These are phyloP conservation scores for Teleiodes luculella DNA, from an alignment of 2,888 invertebrate genomes.

Conservation along the genomic window DNA sequence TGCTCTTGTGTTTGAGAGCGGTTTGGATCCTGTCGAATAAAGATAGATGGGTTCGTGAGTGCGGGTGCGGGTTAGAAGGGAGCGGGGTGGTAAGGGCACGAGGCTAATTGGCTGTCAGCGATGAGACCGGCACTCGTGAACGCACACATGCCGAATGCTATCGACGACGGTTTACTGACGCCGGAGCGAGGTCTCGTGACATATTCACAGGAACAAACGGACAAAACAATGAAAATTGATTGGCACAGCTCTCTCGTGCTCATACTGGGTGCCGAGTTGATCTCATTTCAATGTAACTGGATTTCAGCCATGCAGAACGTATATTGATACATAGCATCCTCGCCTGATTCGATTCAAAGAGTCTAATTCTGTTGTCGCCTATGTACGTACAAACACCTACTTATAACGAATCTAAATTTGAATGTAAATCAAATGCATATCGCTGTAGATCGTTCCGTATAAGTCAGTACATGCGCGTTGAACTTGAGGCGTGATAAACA, in stretches of 20 bases:
- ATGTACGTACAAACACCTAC: no score
- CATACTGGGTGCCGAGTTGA: conserved; percentile 11
- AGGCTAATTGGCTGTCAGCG: conserved; percentile 75
- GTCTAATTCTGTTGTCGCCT: no score
- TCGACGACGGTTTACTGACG: conserved; percentile 39
- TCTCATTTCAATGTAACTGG: conserved; percentile 5
- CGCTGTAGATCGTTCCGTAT: background rate
- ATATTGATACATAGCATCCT: background rate
- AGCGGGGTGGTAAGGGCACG: conserved; percentile 43
- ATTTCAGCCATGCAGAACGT: no score
- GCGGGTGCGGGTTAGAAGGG: conserved; percentile 51
- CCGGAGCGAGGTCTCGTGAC: conserved; percentile 39
- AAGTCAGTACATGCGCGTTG: conserved; percentile 3
- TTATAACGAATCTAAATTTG: background rate
- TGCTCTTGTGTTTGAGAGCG: conserved; percentile 49
- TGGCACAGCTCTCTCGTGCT: conserved; percentile 26
- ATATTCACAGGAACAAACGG: conserved; percentile 39
- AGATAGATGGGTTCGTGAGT: conserved; percentile 64
- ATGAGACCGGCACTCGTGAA: conserved; percentile 50
- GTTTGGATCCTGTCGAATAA: conserved; percentile 62
- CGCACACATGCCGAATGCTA: conserved; percentile 42
- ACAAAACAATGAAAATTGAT: conserved; percentile 49
- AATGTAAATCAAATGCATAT: background rate
- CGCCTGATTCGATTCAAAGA: background rate
- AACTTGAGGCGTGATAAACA: conserved; percentile 16